Base-by-base conservation (phyloP, 2,113 vertebrate species). In the Trichechus manatus region DNA sequence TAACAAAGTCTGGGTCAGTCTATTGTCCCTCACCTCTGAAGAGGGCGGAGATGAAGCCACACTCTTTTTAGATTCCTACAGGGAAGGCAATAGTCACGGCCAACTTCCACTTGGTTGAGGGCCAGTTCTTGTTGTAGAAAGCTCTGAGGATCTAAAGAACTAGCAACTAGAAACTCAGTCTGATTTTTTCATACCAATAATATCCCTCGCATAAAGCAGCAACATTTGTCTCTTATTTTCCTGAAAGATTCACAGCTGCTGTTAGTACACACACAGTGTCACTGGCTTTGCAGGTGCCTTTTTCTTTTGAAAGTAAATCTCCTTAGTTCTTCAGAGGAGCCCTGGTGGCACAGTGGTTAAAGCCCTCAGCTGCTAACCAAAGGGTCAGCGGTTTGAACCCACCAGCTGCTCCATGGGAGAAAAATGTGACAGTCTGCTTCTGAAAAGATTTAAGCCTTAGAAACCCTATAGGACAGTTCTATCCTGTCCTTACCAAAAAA, bases 301-400 rank as follows among this genome's bases (percentile, higher is more conserved):
- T 72, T 33, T 89, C 23, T 14, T 31, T n/a, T 77, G 29, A 82
- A 68, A 96, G 74, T 20, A 44, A 66, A 66, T 93, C n/a, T 90
- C 33, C 25, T 50, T 81, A 27, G 77, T 70, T 68, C 47, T 39
- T 66, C 19, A 17, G 2, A 56, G 53, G 11, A 56, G 53, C 53
- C 53, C 14, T 56, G 53, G 53, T 56, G 11, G 53, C 53, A 56
- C 53, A 56, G 14, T 56, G 13, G 15, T 56, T 15, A 56, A 56
- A 56, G 15, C 15, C 3, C 53, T 56, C 53, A 56, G 15, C 53
- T 17, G 13, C 15, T 56, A 56, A 56, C 53, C 14, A 15, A 56
- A 56, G 13, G 11, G 53, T 56, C 53, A 56, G 10, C 14, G 15
- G 10, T 56, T 56, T 56, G 53, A 56, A 56, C 53, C 11, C 14